Evolutionary conservation across 2,797 vertebrate species (phyloP).

Genomic region (Fistularia tabacaria): DNA sequence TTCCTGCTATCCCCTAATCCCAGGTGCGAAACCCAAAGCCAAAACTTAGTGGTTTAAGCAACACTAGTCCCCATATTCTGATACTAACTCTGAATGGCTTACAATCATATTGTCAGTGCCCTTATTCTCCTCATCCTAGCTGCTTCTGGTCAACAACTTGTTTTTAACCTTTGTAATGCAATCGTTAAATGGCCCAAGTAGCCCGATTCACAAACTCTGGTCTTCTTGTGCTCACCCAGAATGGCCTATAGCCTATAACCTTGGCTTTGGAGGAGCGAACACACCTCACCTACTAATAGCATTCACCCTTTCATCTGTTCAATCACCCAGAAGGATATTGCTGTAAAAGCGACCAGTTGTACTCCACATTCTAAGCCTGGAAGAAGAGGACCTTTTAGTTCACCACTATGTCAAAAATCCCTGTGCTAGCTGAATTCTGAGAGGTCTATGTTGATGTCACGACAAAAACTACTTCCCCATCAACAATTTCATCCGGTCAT

Average conservation of each 20-base stretch:
- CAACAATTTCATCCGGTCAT: slow-evolving; percentile 39
- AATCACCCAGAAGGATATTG: slow-evolving; percentile 71
- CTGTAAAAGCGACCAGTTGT: slow-evolving; percentile 55
- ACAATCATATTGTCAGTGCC: slow-evolving; percentile 24
- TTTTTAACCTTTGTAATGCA: slow-evolving; percentile 45
- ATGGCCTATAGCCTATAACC: slow-evolving; percentile 51
- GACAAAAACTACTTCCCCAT: slow-evolving; percentile 59
- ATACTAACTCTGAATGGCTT: slow-evolving; percentile 37
- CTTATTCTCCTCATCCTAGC: slow-evolving; percentile 21
- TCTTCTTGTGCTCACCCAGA: slow-evolving; percentile 43
- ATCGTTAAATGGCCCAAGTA: slow-evolving; percentile 48
- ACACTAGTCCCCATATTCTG: slow-evolving; percentile 26
- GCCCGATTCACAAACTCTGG: slow-evolving; percentile 31
- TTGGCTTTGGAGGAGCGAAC: slow-evolving; percentile 43
- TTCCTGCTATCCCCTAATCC: slow-evolving; percentile 39
- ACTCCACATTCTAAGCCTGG: slow-evolving; percentile 43
- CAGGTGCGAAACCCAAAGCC: slow-evolving; percentile 35
- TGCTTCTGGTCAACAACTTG: slow-evolving; percentile 45
- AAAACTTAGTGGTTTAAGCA: slow-evolving; percentile 52
- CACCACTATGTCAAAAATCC: slow-evolving; percentile 60
- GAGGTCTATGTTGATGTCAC: slow-evolving; percentile 56
- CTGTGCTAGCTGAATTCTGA: slow-evolving; percentile 64
- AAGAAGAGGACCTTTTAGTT: slow-evolving; percentile 44
- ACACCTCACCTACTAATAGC: slow-evolving; percentile 56
- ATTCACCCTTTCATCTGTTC: slow-evolving; percentile 69